Evolutionary conservation across 1,140 invertebrate genomes (phyloP).

Genomic region (Drosophila trapezifrons): DNA sequence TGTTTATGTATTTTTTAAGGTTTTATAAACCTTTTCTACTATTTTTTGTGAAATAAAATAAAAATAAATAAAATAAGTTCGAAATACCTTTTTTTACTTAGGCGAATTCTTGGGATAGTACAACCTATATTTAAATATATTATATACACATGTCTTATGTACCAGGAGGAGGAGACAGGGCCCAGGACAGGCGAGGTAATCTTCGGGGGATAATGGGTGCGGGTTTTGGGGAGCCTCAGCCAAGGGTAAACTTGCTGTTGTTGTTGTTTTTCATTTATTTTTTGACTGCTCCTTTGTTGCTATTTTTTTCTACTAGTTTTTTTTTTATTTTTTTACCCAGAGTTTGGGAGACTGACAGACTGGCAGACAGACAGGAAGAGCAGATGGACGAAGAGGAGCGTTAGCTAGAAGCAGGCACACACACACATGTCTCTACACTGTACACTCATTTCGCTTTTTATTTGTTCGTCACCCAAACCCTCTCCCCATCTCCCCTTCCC

Average conservation of each 20-base stretch:
- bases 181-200: constrained; percentile 31
- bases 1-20: too few species aligned
- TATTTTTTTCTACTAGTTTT: neutral
- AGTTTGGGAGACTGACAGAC: neutral
- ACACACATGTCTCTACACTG: constrained; percentile 18
- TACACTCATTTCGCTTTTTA: constrained; percentile 51
- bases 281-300: neutral
- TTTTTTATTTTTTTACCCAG: neutral
- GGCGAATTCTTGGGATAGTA: neutral
- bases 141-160: constrained; percentile 10
- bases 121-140: neutral
- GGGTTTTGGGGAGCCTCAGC: constrained; percentile 13
- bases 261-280: constrained; percentile 17
- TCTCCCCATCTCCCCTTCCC: neutral
- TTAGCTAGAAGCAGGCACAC: constrained; percentile 13
- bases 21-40: too few species aligned
- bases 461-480: constrained; percentile 25
- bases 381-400: constrained; percentile 4
- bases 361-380: constrained; percentile 13
- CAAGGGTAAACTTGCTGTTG: constrained; percentile 23
- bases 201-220: neutral
- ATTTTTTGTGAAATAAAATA: neutral
- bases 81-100: neutral
- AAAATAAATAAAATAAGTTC: neutral
- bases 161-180: constrained; percentile 5